Percentiles rank a stretch among this genome's conserved stretches.
phyloP scores from a whole-genome alignment of 2,888 invertebrate species.

The Hemaris fuciformis region DNA sequence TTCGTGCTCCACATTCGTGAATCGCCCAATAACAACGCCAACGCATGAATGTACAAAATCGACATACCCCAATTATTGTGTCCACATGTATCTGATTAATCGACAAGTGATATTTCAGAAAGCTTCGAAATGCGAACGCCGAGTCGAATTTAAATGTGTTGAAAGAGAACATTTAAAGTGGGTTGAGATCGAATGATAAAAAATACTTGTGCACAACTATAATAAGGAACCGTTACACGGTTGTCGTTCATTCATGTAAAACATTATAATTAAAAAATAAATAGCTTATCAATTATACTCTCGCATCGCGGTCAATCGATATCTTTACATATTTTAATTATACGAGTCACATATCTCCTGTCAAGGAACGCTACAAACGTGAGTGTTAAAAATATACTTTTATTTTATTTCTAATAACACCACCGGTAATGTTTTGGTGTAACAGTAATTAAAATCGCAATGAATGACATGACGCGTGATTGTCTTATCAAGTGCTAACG shows the following conservation, averaged over 20 bases:
- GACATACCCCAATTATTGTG: conserved; percentile 33
- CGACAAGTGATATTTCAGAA: conserved; percentile 40
- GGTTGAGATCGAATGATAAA: conserved; percentile 46
- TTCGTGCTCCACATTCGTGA: conserved; percentile 43
- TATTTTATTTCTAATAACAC: conserved; percentile 31
- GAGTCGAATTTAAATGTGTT: conserved; percentile 41
- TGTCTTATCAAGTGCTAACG: conserved; percentile 51
- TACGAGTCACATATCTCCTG: conserved; percentile 46
- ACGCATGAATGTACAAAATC: conserved; percentile 28
- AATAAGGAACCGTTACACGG: conserved; percentile 44
- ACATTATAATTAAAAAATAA: conserved; percentile 48
- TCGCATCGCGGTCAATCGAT: neutral
- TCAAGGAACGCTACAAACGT: neutral
- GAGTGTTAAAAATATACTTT: conserved; percentile 21
- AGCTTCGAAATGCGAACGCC: conserved; percentile 32
- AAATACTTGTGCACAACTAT: conserved; percentile 35
- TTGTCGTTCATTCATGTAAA: conserved; percentile 49
- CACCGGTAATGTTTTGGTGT: conserved; percentile 53
- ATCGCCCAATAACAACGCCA: conserved; percentile 30
- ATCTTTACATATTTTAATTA: conserved; percentile 48
- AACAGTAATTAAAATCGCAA: conserved; percentile 40
- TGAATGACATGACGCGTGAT: conserved; percentile 42
- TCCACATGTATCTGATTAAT: conserved; percentile 41
- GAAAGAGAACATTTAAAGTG: conserved; percentile 44
- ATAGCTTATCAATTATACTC: conserved; percentile 53